phyloP scores from a whole-genome alignment of 2,797 vertebrate genomes.

The Gephyroberyx darwinii region DNA sequence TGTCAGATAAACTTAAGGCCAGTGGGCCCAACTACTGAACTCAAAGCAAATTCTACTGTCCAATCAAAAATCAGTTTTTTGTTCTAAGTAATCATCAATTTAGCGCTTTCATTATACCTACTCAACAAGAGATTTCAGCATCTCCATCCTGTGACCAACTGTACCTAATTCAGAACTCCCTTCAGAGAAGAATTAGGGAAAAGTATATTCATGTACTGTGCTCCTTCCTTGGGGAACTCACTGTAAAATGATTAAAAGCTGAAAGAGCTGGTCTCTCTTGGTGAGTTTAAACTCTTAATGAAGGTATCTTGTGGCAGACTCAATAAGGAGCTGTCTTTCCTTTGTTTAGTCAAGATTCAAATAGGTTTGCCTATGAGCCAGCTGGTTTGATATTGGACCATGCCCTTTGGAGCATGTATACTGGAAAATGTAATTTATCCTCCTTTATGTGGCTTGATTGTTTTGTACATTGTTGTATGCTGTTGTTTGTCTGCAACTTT shows the following conservation, averaged over 20 bases:
- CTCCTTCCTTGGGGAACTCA: conserved; percentile 4
- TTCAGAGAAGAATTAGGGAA: no score
- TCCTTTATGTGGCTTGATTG: neutral
- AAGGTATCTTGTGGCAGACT: neutral
- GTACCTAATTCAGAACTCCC: conserved; percentile 34
- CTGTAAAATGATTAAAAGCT: conserved; percentile 25
- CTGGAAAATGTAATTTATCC: no score
- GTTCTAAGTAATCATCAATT: conserved; percentile 10
- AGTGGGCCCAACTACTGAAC: conserved; percentile 13
- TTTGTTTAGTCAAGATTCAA: conserved; percentile 11
- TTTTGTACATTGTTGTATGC: no score
- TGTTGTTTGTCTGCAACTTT: neutral
- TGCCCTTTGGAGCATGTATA: no score
- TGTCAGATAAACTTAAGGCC: conserved; percentile 3
- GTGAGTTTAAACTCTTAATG: conserved; percentile 19
- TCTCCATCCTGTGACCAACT: conserved; percentile 20
- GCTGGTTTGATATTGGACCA: neutral
- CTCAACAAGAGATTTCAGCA: conserved; percentile 36
- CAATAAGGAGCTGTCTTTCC: conserved; percentile 11
- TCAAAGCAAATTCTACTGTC: conserved; percentile 26
- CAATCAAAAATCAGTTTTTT: conserved; percentile 34
- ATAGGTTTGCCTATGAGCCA: neutral
- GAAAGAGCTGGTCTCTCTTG: conserved; percentile 19
- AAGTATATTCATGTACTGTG: conserved; percentile 16
- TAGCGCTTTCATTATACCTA: conserved; percentile 30